Percentiles rank a stretch among this genome's conserved stretches.
These are phyloP conservation scores for Chiroxiphia lanceolata DNA, from an alignment of 2,797 vertebrate species.

Conservation along the genomic window DNA sequence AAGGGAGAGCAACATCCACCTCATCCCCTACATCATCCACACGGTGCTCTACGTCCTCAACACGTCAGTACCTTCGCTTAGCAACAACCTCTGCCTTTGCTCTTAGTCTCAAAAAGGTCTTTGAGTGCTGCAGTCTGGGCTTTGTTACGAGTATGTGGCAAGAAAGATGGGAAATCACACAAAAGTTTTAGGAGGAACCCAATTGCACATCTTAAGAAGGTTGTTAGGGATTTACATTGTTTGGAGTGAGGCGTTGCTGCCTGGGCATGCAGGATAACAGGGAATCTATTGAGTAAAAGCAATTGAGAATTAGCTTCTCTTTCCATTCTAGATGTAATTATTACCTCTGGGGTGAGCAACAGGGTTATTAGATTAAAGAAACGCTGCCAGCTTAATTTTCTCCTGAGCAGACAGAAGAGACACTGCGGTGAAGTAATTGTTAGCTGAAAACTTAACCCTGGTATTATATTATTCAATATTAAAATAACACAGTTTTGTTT, in stretches of 20 bases:
- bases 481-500: not conserved
- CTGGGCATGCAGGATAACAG: not conserved
- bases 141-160: not conserved
- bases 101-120: not conserved
- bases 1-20: slow-evolving; percentile 98
- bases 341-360: slow-evolving; percentile 2
- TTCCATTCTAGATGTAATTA: slow-evolving; percentile 27
- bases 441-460: not conserved
- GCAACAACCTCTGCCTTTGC: not conserved
- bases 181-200: not conserved
- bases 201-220: not conserved
- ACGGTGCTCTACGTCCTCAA: slow-evolving; percentile 99
- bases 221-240: not conserved
- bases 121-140: not conserved
- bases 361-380: slow-evolving; percentile 27
- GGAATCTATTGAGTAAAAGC: not conserved
- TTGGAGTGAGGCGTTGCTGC: not conserved
- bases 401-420: not conserved
- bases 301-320: slow-evolving; percentile 22
- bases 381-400: slow-evolving; percentile 10
- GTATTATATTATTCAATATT: not conserved
- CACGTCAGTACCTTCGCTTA: slow-evolving; percentile 82
- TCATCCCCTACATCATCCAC: slow-evolving; percentile 98
- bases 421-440: not conserved
- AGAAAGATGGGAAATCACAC: not conserved